Conservation (phyloP, 2,888 invertebrate genomes). For the Argyra leucocephala region DNA sequence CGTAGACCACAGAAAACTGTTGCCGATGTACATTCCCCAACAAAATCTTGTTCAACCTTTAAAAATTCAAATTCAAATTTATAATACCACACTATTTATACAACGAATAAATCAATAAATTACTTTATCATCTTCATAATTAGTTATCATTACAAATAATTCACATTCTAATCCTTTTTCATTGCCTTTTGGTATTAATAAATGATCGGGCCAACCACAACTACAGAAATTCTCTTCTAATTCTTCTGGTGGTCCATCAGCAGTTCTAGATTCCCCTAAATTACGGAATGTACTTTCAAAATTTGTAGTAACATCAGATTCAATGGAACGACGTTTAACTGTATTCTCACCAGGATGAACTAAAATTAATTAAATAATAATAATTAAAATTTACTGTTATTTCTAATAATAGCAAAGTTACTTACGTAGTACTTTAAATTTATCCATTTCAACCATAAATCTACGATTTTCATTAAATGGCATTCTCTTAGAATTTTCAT, state of each 20-base stretch:
- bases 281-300: conserved; percentile 72
- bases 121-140: conserved; percentile 55
- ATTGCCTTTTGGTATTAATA: conserved; percentile 65
- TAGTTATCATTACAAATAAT: conserved; percentile 67
- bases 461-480: conserved; percentile 48
- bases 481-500: conserved; percentile 51
- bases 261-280: conserved; percentile 52
- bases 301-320: conserved; percentile 69
- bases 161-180: conserved; percentile 55
- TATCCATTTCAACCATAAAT: conserved; percentile 55
- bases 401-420: neutral
- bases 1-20: conserved; percentile 70
- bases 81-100: neutral
- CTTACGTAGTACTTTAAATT: conserved; percentile 46
- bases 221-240: conserved; percentile 72
- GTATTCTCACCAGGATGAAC: conserved; percentile 56
- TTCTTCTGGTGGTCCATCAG: conserved; percentile 46
- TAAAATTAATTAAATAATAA: conserved; percentile 33
- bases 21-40: conserved; percentile 58
- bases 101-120: conserved; percentile 11
- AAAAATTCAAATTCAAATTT: neutral
- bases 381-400: neutral
- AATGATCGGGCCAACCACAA: conserved; percentile 79
- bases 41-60: conserved; percentile 39
- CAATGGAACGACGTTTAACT: conserved; percentile 51